phyloP scores from a whole-genome alignment of 2,113 vertebrate genomes.

The Penelope pileata region DNA sequence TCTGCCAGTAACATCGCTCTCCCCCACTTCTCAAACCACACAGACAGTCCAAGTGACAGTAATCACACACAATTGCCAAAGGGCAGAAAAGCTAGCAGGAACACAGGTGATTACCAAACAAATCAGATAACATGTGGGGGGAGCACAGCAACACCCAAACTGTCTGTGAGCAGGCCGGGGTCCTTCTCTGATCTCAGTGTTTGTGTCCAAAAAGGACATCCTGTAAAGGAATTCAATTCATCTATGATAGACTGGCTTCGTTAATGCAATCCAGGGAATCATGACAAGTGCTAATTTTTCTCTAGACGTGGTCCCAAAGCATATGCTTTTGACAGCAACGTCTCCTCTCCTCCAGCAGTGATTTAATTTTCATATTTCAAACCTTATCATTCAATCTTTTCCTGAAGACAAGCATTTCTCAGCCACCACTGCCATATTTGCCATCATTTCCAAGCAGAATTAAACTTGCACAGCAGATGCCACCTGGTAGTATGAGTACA shows the following conservation, averaged over 20 bases:
- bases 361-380: constrained; percentile 17
- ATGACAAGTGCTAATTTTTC: background rate
- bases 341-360: constrained; percentile 4
- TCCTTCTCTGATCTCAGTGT: background rate
- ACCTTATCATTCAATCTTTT: background rate
- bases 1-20: background rate
- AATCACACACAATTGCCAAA: no score
- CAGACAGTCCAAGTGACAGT: no score
- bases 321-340: constrained; percentile 2
- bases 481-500: background rate
- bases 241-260: background rate
- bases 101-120: background rate
- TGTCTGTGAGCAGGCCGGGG: background rate
- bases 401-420: background rate
- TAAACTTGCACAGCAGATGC: background rate
- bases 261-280: background rate
- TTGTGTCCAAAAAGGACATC: background rate
- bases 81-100: no score
- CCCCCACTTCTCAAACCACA: no score
- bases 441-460: constrained; percentile 1
- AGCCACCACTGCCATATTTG: background rate
- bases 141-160: background rate
- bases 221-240: background rate
- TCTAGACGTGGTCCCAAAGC: background rate
- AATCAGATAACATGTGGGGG: background rate